These are phyloP conservation scores for Pteronura brasiliensis DNA, from an alignment of 2,113 vertebrate genomes.

Conservation along the genomic window DNA sequence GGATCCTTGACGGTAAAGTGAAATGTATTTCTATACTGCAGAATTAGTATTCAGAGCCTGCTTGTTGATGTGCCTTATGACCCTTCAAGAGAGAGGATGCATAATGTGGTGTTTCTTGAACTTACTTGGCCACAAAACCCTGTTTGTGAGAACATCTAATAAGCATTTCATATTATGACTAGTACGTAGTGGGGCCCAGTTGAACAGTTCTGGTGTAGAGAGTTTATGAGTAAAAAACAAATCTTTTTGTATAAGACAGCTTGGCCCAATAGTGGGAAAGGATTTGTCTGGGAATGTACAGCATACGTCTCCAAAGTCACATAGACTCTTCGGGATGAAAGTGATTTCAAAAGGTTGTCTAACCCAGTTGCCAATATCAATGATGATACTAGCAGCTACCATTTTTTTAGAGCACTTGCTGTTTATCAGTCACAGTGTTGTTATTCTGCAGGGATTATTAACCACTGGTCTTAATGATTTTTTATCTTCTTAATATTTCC, in stretches of 20 bases:
- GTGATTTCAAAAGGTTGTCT: slow-evolving; percentile 29
- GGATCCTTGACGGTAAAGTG: not conserved
- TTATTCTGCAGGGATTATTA: slow-evolving; percentile 1
- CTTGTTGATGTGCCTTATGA: not conserved
- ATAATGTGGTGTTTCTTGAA: not conserved
- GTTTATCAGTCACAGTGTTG: not conserved
- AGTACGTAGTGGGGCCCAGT: not conserved
- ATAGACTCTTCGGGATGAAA: not conserved
- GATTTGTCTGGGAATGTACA: slow-evolving; percentile 23
- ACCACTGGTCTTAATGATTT: not conserved
- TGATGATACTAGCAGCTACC: not conserved
- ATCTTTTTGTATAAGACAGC: not conserved
- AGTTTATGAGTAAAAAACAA: slow-evolving; percentile 31
- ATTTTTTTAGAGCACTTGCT: not conserved
- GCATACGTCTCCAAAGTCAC: not conserved
- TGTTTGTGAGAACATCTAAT: slow-evolving; percentile 35
- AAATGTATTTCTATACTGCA: slow-evolving; percentile 36
- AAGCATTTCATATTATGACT: slow-evolving; percentile 33
- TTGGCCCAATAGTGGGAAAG: not conserved
- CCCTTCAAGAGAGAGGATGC: not conserved
- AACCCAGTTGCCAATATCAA: not conserved
- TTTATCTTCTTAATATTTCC: not conserved
- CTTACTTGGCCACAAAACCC: not conserved
- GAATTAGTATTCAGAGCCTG: not conserved
- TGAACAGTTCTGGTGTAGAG: not conserved